Conservation (phyloP, 2,113 vertebrate genomes). For the Coptodon rendalli region DNA sequence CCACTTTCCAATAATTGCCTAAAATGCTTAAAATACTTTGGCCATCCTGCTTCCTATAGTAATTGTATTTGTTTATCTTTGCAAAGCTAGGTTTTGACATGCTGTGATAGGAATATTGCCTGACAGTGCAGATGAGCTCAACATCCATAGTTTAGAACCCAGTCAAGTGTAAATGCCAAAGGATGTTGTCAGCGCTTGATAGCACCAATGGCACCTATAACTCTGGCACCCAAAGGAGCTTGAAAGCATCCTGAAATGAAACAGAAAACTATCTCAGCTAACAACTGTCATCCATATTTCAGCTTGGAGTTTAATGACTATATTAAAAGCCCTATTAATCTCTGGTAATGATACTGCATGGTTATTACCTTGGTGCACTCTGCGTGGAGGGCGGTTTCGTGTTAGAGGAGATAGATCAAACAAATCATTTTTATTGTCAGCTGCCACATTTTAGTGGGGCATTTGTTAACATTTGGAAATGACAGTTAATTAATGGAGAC, state of each 20-base stretch:
- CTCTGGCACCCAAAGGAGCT: constrained; percentile 3
- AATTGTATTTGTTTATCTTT: not conserved
- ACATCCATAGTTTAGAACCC: constrained; percentile 8
- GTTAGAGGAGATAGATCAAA: constrained; percentile 32
- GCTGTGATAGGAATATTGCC: not conserved
- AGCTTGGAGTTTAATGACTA: constrained; percentile 50
- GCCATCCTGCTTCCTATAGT: not conserved
- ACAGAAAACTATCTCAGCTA: constrained; percentile 8
- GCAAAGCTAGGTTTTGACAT: not conserved
- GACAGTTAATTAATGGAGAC: constrained; percentile 38
- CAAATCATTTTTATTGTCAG: constrained; percentile 57
- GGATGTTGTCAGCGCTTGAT: constrained; percentile 38
- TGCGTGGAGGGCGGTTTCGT: constrained; percentile 2
- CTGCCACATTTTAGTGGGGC: constrained; percentile 15
- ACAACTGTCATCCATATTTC: constrained; percentile 53
- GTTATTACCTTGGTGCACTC: constrained; percentile 42
- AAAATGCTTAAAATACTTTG: not conserved
- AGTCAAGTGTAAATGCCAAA: constrained; percentile 46
- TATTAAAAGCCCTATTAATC: constrained; percentile 65
- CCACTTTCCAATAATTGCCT: not conserved
- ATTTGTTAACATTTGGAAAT: constrained; percentile 55
- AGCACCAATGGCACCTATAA: constrained; percentile 29
- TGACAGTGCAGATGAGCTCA: not conserved
- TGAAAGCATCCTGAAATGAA: constrained; percentile 21
- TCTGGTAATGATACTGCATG: constrained; percentile 46